phyloP scores from a whole-genome alignment of 92 coral and sea anemone species.

The Phymanthus crucifer region DNA sequence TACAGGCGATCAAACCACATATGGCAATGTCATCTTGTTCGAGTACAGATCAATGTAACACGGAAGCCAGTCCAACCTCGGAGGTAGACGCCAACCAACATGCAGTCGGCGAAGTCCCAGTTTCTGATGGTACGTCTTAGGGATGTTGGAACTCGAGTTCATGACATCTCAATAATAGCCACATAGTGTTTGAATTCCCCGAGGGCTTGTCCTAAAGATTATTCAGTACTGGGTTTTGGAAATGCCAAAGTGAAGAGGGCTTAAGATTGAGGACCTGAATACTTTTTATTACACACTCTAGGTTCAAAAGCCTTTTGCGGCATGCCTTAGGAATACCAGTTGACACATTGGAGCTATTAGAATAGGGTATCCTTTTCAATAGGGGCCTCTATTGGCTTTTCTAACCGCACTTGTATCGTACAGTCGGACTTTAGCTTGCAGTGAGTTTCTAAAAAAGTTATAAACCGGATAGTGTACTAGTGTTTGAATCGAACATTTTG shows the following conservation, averaged over 20 bases:
- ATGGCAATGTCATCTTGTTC: conserved; percentile 10
- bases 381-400: conserved; percentile 13
- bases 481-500: background rate
- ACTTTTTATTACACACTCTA: conserved; percentile 26
- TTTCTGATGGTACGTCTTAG: conserved; percentile 23
- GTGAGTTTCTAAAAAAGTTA: background rate
- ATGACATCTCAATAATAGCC: conserved; percentile 10
- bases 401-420: conserved; percentile 6
- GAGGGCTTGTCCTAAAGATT: conserved; percentile 16
- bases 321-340: conserved; percentile 25
- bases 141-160: conserved; percentile 17
- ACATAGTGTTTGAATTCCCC: conserved; percentile 22
- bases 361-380: conserved; percentile 29
- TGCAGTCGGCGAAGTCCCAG: conserved; percentile 14
- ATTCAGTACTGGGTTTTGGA: conserved; percentile 25
- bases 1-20: conserved; percentile 38
- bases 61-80: conserved; percentile 15
- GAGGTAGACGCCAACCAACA: conserved; percentile 18
- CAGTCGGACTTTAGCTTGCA: background rate
- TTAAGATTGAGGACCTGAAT: conserved; percentile 29
- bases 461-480: background rate
- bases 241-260: conserved; percentile 43
- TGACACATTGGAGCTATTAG: conserved; percentile 26
- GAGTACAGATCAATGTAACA: conserved; percentile 12
- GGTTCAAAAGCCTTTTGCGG: conserved; percentile 35